A percentile compares a stretch with the other conserved stretches of the same genome.
Evolutionary conservation across 1,140 invertebrate species (phyloP).

Genomic region (Megalopta genalis): DNA sequence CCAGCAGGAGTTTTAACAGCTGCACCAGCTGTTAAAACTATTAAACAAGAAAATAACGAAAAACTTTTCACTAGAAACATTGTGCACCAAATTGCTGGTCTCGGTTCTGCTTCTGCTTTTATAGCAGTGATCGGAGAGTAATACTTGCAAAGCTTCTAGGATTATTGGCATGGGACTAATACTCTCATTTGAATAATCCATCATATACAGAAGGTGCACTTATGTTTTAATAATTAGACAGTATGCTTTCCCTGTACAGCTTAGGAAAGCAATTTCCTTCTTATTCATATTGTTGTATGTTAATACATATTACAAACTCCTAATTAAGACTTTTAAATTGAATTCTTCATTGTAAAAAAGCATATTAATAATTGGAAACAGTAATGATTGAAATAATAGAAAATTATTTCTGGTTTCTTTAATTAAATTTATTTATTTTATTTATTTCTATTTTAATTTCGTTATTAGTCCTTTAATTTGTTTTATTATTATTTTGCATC

Average conservation of each 20-base stretch:
- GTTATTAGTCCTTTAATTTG: background rate
- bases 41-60: constrained; percentile 42
- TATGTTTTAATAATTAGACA: constrained; percentile 67
- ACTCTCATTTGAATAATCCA: constrained; percentile 73
- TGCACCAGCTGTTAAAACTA: constrained; percentile 46
- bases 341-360: background rate
- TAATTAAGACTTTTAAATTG: constrained; percentile 4
- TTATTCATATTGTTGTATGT: constrained; percentile 5
- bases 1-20: constrained; percentile 54
- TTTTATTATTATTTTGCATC: background rate
- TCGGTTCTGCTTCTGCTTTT: constrained; percentile 50
- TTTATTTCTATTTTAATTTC: background rate
- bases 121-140: constrained; percentile 58
- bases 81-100: constrained; percentile 45
- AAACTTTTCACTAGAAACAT: constrained; percentile 61
- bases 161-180: constrained; percentile 48
- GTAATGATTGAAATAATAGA: background rate
- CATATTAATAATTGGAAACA: constrained; percentile 6
- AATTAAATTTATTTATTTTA: background rate
- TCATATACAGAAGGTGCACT: constrained; percentile 57
- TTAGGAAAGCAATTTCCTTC: constrained; percentile 49
- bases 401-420: background rate
- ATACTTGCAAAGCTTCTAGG: constrained; percentile 63
- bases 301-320: background rate
- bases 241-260: constrained; percentile 43